Base-by-base conservation (phyloP, 2,113 vertebrate species). In the Oreocharis arfaki region DNA sequence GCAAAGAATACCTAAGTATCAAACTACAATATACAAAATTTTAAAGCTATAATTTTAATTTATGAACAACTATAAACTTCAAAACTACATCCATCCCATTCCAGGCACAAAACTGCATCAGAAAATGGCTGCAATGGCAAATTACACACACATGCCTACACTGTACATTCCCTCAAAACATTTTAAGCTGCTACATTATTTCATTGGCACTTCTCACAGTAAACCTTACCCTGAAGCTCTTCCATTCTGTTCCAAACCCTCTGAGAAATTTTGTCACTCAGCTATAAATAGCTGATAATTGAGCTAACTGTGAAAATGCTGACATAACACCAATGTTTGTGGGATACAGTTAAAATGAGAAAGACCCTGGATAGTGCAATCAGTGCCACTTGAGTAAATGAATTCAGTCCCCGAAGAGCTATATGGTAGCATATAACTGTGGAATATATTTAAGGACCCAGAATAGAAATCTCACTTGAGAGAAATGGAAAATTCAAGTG, bases 241-340 rank as follows among this genome's bases (percentile, higher is more conserved):
- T 74, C 27, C 9, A 20, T 75, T 83, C 32, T 27, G 18, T 26
- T 94, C 46, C 21, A 46, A 85, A 76, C 49, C 53, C 84, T 90
- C 56, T 73, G 61, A 84, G 55, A 75, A 56, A 68, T 87, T 79
- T 87, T 75, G 22, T 33, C n/a, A 52, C 15, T 78, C 24, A 5
- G 15, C 56, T 90, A 59, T 85, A 87, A 89, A 87, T 71, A 95
- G 27, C 28, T 53, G 41, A 16, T 71, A 69, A 69, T 69, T 79
- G 73, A 93, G 57, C 61, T 64, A 91, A 57, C 57, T 32, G 64
- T 60, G 61, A 91, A 96, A 94, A 83, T 60, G 49, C 42, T 96
- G 80, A 89, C 68, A 90, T 5, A 47, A 41, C 0, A 0, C 71
- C 84, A 86, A 27, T 3, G 4, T 28, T 90, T 8, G 4, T 33